Evolutionary conservation across 2,113 vertebrate genomes (phyloP).

Genomic region (Pteruthius melanotis): DNA sequence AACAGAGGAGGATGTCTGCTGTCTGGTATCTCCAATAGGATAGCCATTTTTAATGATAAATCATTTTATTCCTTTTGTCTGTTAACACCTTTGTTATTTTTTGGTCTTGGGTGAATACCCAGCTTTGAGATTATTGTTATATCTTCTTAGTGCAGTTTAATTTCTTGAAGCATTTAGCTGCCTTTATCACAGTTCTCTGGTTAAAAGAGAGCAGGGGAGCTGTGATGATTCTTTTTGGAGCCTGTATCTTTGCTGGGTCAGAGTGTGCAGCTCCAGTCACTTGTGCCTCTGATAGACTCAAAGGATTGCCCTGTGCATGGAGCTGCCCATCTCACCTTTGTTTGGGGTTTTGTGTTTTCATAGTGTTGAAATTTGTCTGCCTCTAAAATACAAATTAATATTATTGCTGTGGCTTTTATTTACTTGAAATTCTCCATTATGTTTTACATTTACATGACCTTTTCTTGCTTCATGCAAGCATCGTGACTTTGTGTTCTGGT

Average conservation of each 20-base stretch:
- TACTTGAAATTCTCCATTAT: neutral
- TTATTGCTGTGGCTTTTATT: neutral
- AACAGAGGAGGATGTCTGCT: slow-evolving; percentile 8
- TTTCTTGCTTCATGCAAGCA: neutral
- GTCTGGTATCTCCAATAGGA: neutral
- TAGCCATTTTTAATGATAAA: neutral
- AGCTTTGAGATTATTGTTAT: neutral
- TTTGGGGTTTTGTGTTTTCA: neutral
- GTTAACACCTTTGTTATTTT: slow-evolving; percentile 9
- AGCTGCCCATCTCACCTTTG: neutral
- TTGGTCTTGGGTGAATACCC: neutral
- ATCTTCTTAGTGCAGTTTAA: slow-evolving; percentile 10
- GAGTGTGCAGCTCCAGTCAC: neutral
- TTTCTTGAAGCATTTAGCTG: neutral
- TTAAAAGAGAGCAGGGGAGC: neutral
- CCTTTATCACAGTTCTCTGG: neutral
- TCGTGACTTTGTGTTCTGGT: neutral
- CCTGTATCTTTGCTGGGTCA: neutral
- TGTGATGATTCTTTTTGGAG: neutral
- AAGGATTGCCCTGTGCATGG: neutral
- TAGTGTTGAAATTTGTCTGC: neutral
- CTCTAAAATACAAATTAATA: neutral
- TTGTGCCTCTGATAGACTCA: neutral
- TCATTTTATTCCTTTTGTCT: slow-evolving; percentile 31
- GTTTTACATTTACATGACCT: neutral